A percentile compares a stretch with the other conserved stretches of the same genome.
These are phyloP conservation scores for Anisognathus igniventris DNA, from an alignment of 2,797 vertebrate species.

Conservation along the genomic window DNA sequence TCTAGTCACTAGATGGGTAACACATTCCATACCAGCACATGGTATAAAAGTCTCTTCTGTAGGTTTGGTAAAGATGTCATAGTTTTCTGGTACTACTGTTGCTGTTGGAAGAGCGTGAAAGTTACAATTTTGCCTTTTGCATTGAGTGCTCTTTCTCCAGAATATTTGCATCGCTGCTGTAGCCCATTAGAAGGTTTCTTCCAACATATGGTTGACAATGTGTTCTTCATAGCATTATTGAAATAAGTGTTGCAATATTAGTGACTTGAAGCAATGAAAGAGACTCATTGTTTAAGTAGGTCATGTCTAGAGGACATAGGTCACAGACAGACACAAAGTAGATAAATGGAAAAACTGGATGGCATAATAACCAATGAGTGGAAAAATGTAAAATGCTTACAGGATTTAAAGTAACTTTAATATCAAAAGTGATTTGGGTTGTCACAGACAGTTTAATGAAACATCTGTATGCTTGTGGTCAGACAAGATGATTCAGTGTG, in stretches of 20 bases:
- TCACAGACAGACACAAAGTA: neutral
- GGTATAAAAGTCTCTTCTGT: neutral
- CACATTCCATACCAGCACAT: neutral
- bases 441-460: neutral
- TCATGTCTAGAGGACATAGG: neutral
- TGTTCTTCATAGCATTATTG: neutral
- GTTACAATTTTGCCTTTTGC: neutral
- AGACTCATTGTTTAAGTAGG: neutral
- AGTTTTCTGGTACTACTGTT: neutral
- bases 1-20: neutral
- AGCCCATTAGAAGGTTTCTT: neutral
- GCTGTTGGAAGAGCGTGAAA: neutral
- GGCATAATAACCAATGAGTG: neutral
- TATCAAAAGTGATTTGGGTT: neutral
- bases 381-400: neutral
- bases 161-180: neutral
- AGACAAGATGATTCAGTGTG: neutral
- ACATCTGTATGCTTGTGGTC: neutral
- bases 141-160: neutral
- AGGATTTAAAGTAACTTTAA: neutral
- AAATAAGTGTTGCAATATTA: neutral
- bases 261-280: neutral
- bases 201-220: neutral
- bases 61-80: neutral
- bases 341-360: neutral